phyloP scores from a whole-genome alignment of 64 coral and sea anemone species.

The Montipora foliosa region DNA sequence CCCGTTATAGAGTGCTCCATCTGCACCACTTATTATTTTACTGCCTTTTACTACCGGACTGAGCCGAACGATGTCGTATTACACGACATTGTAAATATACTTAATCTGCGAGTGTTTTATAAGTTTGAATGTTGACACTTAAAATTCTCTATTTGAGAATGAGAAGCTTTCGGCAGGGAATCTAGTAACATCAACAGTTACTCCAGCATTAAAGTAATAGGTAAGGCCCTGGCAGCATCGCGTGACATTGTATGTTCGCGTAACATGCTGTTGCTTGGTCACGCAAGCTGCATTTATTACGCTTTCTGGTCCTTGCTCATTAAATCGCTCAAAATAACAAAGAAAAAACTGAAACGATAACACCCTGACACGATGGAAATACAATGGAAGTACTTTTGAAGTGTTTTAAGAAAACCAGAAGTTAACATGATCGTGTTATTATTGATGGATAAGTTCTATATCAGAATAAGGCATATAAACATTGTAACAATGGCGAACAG shows the following conservation, averaged over 20 bases:
- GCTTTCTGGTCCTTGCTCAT: neutral
- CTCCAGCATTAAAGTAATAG: neutral
- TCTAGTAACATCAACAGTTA: neutral
- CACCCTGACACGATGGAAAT: neutral
- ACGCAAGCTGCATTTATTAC: neutral
- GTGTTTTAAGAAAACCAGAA: neutral
- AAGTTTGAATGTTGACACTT: no score
- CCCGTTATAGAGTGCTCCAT: no score
- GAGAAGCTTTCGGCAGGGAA: neutral
- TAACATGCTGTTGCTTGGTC: neutral
- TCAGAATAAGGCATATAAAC: no score
- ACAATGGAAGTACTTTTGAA: neutral
- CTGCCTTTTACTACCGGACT: no score
- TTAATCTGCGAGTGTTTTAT: no score
- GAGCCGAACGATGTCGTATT: no score
- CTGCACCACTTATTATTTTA: no score
- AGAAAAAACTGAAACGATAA: neutral
- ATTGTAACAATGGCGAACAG: no score
- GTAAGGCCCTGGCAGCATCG: neutral
- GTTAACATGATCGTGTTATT: neutral
- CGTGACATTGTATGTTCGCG: slow-evolving; percentile 1
- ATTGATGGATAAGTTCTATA: neutral
- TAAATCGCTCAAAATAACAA: neutral
- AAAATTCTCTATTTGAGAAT: no score
- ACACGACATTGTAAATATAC: no score